Evolutionary conservation across 2,113 vertebrate genomes (phyloP), one percentile per base, ranked within the genome.

Genomic region (Platysternon megacephalum): DNA sequence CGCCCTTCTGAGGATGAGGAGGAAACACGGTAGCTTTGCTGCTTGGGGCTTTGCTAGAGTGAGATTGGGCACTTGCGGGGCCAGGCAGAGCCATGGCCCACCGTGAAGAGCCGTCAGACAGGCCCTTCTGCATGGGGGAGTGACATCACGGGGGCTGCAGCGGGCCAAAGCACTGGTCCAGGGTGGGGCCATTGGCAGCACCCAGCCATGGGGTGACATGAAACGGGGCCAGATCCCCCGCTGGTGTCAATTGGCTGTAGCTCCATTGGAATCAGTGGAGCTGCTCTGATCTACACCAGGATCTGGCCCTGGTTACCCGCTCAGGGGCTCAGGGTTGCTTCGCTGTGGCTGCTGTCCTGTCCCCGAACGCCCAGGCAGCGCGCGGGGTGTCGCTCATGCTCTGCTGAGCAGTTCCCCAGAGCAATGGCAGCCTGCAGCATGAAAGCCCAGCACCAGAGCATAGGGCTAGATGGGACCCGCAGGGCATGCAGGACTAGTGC

Each of bases 1-100:
- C 8, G 3, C 95, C 85, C 87, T 98, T 87, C 89, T 97, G 94
- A 94, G 74, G 86, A 17, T 95, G 13, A 98, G 96, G 94, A 97
- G 87, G 84, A 97, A 79, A 92, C 98, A 94, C 0, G 96, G 98
- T 98, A 93, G 49, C 94, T 79, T 95, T 12, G 13, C 10, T 53
- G 44, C 1, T 1, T 9, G 42, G 32, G 44, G 6, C 22, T 9
- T 0, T n/a, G 6, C 11, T n/a, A 44, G 72, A 44, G 39, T 21
- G 39, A 26, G 72, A 44, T 19, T n/a, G 29, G 55, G 24, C 11
- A 68, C 52, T 52, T 35, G 26, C 3, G 58, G 26, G 48, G 35
- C 48, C 12, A 32, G 9, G 48, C 61, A 46, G 1, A 46, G 53
- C 3, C 9, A 32, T 53, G 80, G 68, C 81, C 11, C 3, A 12